Evolutionary conservation across 2,797 vertebrate species (phyloP).

Genomic region (Sarcophilus harrisii): DNA sequence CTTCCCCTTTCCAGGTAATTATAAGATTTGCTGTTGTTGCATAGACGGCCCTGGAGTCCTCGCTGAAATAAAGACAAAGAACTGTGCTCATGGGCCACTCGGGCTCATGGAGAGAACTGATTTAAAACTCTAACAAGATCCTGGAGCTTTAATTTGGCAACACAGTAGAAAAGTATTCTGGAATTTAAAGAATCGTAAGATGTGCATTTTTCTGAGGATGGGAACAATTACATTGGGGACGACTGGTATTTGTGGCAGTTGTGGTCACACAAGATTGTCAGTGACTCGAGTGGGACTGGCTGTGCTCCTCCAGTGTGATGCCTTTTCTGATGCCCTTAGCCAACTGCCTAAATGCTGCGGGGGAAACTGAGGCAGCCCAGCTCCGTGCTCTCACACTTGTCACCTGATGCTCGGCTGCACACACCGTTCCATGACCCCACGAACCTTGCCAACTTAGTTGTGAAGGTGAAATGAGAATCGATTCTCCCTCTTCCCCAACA

Average conservation of each 20-base stretch:
- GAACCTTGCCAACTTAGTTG: not conserved
- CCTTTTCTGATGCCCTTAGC: not conserved
- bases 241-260: no score
- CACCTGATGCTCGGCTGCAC: no score
- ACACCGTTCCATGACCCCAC: not conserved
- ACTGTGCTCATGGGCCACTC: not conserved
- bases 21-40: not conserved
- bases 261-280: no score
- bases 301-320: not conserved
- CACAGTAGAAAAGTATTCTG: not conserved
- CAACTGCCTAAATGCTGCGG: not conserved
- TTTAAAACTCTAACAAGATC: not conserved
- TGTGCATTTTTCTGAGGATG: not conserved
- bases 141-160: not conserved
- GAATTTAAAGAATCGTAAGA: not conserved
- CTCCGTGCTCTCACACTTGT: not conserved
- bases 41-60: not conserved
- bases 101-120: not conserved
- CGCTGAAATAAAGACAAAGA: not conserved
- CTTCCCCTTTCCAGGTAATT: not conserved
- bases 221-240: no score
- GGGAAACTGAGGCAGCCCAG: not conserved
- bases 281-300: not conserved
- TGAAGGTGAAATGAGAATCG: not conserved
- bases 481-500: not conserved